These are phyloP conservation scores for Papilio helenus DNA, from an alignment of 1,140 invertebrate species.

Conservation along the genomic window DNA sequence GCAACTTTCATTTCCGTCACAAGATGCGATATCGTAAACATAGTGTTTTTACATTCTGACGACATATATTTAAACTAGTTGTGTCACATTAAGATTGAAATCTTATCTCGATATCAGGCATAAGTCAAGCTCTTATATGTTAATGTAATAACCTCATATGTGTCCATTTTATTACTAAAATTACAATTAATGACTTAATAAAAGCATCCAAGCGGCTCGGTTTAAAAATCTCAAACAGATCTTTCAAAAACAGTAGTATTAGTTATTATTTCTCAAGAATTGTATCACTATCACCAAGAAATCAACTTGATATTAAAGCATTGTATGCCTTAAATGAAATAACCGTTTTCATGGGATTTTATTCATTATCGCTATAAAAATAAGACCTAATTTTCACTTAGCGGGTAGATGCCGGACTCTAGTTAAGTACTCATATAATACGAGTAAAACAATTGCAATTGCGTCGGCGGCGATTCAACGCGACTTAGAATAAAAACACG, in stretches of 20 bases:
- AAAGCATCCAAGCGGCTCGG: not conserved
- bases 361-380: too few species aligned
- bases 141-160: slow-evolving; percentile 30
- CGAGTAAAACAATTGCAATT: too few species aligned
- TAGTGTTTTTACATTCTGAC: slow-evolving; percentile 7
- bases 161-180: slow-evolving; percentile 27
- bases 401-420: too few species aligned
- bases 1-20: slow-evolving; percentile 12
- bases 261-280: not conserved
- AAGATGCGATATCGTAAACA: not conserved
- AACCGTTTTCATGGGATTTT: not conserved
- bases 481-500: too few species aligned
- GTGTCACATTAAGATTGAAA: slow-evolving; percentile 29
- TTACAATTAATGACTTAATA: slow-evolving; percentile 30
- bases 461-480: too few species aligned
- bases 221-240: not conserved
- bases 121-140: slow-evolving; percentile 32
- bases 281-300: not conserved
- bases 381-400: too few species aligned
- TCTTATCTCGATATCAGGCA: slow-evolving; percentile 21
- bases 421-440: too few species aligned
- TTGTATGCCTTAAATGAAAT: not conserved
- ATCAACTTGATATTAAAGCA: not conserved
- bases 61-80: slow-evolving; percentile 26
- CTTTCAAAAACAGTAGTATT: not conserved